Conservation (phyloP, 2,113 vertebrate genomes). For the Solea solea region DNA sequence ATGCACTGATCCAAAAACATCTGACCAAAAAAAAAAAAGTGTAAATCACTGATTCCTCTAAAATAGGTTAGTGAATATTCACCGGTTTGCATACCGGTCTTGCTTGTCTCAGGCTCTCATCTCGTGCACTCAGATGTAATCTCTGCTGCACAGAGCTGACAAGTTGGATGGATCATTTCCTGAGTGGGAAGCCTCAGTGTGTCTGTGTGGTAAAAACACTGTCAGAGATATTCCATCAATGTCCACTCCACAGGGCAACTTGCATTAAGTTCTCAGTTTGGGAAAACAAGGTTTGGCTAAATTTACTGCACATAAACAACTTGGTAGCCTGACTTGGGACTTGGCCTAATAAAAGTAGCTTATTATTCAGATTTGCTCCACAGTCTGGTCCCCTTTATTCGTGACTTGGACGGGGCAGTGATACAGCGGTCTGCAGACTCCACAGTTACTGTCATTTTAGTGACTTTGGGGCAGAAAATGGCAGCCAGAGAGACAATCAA, state of each 20-base stretch:
- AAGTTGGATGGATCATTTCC: conserved; percentile 55
- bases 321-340: conserved; percentile 21
- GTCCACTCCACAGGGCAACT: conserved; percentile 19
- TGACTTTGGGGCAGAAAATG: not conserved
- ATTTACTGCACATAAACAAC: conserved; percentile 49
- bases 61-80: no score
- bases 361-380: not conserved
- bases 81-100: no score
- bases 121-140: no score
- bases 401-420: conserved; percentile 13
- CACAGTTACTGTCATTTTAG: not conserved
- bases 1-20: no score
- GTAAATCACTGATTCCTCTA: no score
- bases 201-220: conserved; percentile 32
- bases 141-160: conserved; percentile 33
- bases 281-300: conserved; percentile 43
- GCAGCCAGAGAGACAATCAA: not conserved
- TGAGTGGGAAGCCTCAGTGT: conserved; percentile 38
- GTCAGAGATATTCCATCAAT: conserved; percentile 52
- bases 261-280: conserved; percentile 27
- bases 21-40: no score
- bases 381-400: not conserved
- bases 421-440: not conserved
- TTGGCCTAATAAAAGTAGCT: conserved; percentile 1
- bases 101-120: no score